A percentile compares a stretch with the other conserved stretches of the same genome.
These are phyloP conservation scores for Avahi laniger DNA, from an alignment of 2,797 vertebrate genomes.

Conservation along the genomic window DNA sequence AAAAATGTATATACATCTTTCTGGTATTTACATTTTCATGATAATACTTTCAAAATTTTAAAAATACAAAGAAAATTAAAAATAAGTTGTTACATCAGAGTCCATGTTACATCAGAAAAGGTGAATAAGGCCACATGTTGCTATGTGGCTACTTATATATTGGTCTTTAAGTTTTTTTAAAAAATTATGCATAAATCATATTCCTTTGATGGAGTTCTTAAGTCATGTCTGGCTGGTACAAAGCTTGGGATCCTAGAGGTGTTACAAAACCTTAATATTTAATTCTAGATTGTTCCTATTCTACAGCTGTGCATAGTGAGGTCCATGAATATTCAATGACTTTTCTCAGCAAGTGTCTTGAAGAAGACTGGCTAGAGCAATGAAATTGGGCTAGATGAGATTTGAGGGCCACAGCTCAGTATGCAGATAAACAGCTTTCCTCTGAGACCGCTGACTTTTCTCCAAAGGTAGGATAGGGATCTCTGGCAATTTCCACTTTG, in stretches of 20 bases:
- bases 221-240: not conserved
- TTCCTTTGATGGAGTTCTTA: not conserved
- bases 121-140: not conserved
- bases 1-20: not conserved
- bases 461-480: not conserved
- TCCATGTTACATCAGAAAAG: not conserved
- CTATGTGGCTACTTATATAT: not conserved
- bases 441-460: not conserved
- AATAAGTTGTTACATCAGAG: not conserved
- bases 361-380: not conserved
- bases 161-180: not conserved
- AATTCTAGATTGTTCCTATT: not conserved
- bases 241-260: not conserved
- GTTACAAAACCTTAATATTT: not conserved
- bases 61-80: not conserved
- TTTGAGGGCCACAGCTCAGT: not conserved
- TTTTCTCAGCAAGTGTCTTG: not conserved
- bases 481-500: not conserved
- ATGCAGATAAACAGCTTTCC: not conserved
- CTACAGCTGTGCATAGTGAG: not conserved
- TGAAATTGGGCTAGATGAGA: not conserved
- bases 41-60: not conserved
- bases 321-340: not conserved
- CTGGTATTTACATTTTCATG: constrained; percentile 24
- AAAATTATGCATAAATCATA: not conserved